phyloP scores from a whole-genome alignment of 2,888 invertebrate genomes.

The Lasioglossum leucozonium region DNA sequence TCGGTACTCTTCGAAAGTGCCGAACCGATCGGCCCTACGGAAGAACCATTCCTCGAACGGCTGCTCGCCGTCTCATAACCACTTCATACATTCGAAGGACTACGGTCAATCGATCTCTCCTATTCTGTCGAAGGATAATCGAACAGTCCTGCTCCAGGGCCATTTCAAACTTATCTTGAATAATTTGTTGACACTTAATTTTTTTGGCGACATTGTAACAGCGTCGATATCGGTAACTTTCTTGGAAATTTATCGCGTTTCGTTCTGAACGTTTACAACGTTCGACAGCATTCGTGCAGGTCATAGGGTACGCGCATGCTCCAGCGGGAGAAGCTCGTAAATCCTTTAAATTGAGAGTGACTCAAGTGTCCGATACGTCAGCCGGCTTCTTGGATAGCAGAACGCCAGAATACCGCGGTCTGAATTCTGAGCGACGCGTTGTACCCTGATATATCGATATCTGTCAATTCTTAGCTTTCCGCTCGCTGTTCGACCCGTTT shows the following conservation, averaged over 20 bases:
- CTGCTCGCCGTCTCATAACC: constrained; percentile 68
- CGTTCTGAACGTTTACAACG: too few relatives aligned
- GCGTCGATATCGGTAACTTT: too few relatives aligned
- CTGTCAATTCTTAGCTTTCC: constrained; percentile 47
- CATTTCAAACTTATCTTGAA: neutral
- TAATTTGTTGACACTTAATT: too few relatives aligned
- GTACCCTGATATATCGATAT: constrained; percentile 59
- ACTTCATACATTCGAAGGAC: constrained; percentile 65
- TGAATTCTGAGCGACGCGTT: constrained; percentile 70
- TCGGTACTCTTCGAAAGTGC: constrained; percentile 74
- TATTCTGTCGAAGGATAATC: neutral
- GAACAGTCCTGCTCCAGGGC: neutral
- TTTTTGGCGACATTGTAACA: too few relatives aligned
- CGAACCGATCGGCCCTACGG: constrained; percentile 66
- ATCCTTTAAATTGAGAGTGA: constrained; percentile 76
- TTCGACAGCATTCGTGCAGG: constrained; percentile 32
- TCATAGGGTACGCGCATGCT: constrained; percentile 16
- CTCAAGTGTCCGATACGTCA: constrained; percentile 74
- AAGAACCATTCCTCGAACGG: constrained; percentile 55
- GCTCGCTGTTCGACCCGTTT: neutral
- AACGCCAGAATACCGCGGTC: constrained; percentile 65
- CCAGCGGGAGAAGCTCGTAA: constrained; percentile 62
- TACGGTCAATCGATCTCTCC: constrained; percentile 37
- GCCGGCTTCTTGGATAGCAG: constrained; percentile 62
- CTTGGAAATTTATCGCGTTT: too few relatives aligned